A percentile compares a stretch with the other conserved stretches of the same genome.
Evolutionary conservation across 2,888 invertebrate genomes (phyloP).

Genomic region (Caenorhabditis wallacei): DNA sequence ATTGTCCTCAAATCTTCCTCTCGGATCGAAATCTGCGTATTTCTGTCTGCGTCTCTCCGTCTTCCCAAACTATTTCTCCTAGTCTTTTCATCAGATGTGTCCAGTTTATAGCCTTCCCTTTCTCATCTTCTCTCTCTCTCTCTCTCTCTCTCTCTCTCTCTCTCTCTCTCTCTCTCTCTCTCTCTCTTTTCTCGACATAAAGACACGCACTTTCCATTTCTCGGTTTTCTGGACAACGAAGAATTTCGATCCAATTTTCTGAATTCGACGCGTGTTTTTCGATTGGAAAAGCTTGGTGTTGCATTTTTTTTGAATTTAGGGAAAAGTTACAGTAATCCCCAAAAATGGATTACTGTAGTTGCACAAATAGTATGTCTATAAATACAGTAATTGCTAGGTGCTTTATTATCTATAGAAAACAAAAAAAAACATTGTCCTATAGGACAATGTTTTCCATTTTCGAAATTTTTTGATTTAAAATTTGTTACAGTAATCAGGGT

Average conservation of each 20-base stretch:
- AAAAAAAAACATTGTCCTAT: no score
- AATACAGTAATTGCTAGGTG: no score
- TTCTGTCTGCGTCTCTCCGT: conserved; percentile 16
- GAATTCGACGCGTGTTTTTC: neutral
- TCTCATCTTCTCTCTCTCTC: conserved; percentile 38
- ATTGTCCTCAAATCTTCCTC: conserved; percentile 45
- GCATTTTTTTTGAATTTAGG: neutral
- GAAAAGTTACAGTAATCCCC: no score
- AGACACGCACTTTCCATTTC: conserved; percentile 45
- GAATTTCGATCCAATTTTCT: conserved; percentile 42
- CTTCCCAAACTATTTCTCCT: neutral
- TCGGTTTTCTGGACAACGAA: neutral
- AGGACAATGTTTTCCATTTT: no score
- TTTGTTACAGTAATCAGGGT: no score
- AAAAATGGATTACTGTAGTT: no score
- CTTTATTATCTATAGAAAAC: no score
- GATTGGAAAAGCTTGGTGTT: neutral
- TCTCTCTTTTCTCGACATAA: conserved; percentile 16
- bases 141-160: conserved; percentile 30
- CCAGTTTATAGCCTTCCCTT: conserved; percentile 46
- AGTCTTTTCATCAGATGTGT: conserved; percentile 38
- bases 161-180: conserved; percentile 45
- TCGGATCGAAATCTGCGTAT: conserved; percentile 13
- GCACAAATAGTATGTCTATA: no score
- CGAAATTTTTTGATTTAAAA: no score